These are phyloP conservation scores for Urocitellus parryii DNA, from an alignment of 2,113 vertebrate genomes.

Conservation along the genomic window DNA sequence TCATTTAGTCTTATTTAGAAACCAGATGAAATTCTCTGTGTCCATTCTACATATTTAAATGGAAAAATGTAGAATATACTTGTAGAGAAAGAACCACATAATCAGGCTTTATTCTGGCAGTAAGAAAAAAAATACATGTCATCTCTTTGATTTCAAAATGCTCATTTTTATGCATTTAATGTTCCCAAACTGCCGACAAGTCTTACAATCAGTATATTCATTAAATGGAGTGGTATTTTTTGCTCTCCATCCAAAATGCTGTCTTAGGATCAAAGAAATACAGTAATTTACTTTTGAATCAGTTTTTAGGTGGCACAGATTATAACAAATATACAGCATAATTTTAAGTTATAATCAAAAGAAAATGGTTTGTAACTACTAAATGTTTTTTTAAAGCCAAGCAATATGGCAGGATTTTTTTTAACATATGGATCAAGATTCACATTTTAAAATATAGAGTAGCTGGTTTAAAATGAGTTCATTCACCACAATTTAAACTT, in stretches of 20 bases:
- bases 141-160: conserved; percentile 59
- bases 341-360: conserved; percentile 45
- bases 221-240: conserved; percentile 2
- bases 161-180: conserved; percentile 49
- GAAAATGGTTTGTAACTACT: background rate
- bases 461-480: background rate
- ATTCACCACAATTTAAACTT: conserved; percentile 4
- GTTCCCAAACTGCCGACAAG: conserved; percentile 19
- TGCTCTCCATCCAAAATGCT: background rate
- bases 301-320: conserved; percentile 21
- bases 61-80: conserved; percentile 4
- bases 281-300: conserved; percentile 46
- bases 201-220: conserved; percentile 33
- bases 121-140: conserved; percentile 35
- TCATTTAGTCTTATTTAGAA: conserved; percentile 54
- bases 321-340: background rate
- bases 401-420: background rate
- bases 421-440: conserved; percentile 14
- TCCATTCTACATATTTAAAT: conserved; percentile 41
- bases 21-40: background rate
- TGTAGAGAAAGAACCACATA: conserved; percentile 27
- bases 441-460: conserved; percentile 1
- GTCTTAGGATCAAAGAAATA: conserved; percentile 51
- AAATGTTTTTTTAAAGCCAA: background rate
- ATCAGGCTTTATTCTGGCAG: conserved; percentile 61